These are phyloP conservation scores for Calidris pugnax DNA, from an alignment of 2,113 vertebrate genomes.

Conservation along the genomic window DNA sequence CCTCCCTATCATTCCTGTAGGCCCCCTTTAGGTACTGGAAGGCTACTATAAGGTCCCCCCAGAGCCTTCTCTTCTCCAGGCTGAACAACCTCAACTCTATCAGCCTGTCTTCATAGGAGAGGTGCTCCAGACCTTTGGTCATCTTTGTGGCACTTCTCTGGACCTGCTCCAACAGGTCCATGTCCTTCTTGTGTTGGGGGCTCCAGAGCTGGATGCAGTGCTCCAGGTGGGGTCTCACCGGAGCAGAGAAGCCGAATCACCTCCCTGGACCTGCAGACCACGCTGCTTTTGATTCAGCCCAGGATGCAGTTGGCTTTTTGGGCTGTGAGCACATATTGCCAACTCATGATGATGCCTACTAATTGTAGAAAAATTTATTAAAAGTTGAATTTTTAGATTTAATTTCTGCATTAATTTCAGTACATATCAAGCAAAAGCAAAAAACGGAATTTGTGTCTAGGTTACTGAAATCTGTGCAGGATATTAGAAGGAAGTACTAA, in stretches of 20 bases:
- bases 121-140: neutral
- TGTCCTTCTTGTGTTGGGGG: neutral
- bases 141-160: neutral
- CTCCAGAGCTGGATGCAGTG: neutral
- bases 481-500: neutral
- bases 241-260: neutral
- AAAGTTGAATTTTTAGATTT: neutral
- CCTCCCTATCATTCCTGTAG: neutral
- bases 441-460: neutral
- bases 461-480: neutral
- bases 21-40: neutral
- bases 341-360: neutral
- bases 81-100: neutral
- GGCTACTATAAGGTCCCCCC: neutral
- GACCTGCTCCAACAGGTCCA: neutral
- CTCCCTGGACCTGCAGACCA: neutral
- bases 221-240: neutral
- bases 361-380: neutral
- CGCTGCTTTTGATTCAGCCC: neutral
- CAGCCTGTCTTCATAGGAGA: neutral
- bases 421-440: neutral
- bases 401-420: neutral
- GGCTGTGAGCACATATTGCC: neutral
- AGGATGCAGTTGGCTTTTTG: neutral
- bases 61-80: neutral